Evolutionary conservation across 2,113 vertebrate genomes (phyloP), one percentile per base, ranked within the genome.

Genomic region (Pollimyrus isidori): DNA sequence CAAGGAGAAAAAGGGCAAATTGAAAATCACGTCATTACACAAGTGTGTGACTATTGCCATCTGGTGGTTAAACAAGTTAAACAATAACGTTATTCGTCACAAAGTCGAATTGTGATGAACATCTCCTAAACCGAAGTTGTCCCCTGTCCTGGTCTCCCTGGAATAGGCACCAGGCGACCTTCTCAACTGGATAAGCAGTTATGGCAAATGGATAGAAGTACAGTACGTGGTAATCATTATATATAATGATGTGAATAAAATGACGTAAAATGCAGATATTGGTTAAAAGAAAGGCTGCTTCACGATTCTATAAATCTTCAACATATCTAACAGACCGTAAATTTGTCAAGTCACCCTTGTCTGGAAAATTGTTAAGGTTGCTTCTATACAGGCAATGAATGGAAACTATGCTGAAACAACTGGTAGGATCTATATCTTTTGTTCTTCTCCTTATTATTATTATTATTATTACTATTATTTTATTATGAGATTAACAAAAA

Each of bases 381-480:
- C 30, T 2, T 17, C 26, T 50, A 3, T 69, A 84, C 50, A 6
- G 9, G 45, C 88, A 73, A 92, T 83, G 92, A 30, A 96, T 95
- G 95, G 93, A 89, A 69, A 92, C 87, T 13, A 26, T 92, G 45
- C 58, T 94, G 19, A 93, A 90, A 35, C 93, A 94, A 52, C 92
- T 96, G 94, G 95, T 96, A 94, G 62, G 94, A 30, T 5, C 39
- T 23, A 84, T n/a, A 21, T 84, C 7, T 65, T 84, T 84, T 83
- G 7, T 83, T 82, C 17, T 56, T 56, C 15, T 56, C 21, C 15
- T 56, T 56, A 3, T 56, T 56, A 3, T 23, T 56, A 6, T 58
- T 53, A 19, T 53, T 53, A 19, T 53, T 53, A 19, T 19, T 58
- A 53, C 19, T 53, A 53, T 21, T 56, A 56, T 56, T 23, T 7